Evolutionary conservation across 2,113 vertebrate genomes (phyloP).

Genomic region (Choloepus hoffmanni): DNA sequence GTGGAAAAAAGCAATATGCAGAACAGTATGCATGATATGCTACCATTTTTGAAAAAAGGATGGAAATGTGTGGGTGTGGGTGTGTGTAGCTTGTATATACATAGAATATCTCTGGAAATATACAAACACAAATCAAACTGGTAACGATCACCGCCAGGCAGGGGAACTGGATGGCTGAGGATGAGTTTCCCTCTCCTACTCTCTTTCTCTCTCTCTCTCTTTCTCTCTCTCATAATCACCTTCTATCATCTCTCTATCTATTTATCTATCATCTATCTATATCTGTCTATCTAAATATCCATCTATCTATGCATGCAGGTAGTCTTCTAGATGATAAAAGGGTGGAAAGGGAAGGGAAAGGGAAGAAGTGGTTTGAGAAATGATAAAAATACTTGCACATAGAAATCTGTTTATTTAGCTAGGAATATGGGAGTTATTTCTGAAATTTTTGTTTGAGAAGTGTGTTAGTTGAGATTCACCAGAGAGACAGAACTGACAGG

Average conservation of each 20-base stretch:
- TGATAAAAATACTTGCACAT: slow-evolving; percentile 31
- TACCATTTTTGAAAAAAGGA: slow-evolving; percentile 35
- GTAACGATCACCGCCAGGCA: background rate
- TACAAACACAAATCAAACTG: background rate
- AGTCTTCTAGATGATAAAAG: background rate
- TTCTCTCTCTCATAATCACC: background rate
- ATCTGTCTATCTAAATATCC: background rate
- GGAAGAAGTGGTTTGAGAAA: background rate
- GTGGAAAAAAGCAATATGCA: slow-evolving; percentile 37
- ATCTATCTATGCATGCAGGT: background rate
- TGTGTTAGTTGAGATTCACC: too few species aligned
- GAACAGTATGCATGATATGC: background rate
- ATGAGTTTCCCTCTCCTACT: background rate
- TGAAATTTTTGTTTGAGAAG: slow-evolving; percentile 31
- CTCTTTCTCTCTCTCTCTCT: background rate
- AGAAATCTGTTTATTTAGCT: slow-evolving; percentile 52
- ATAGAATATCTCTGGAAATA: slow-evolving; percentile 42
- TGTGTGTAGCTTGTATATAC: background rate
- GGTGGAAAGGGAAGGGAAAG: background rate
- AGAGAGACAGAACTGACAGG: too few species aligned
- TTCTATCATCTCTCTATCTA: background rate
- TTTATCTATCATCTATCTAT: background rate
- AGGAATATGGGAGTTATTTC: slow-evolving; percentile 28
- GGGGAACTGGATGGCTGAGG: background rate
- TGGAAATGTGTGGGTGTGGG: background rate